These are phyloP conservation scores for Allacma fusca DNA, from an alignment of 2,888 invertebrate species.

Conservation along the genomic window DNA sequence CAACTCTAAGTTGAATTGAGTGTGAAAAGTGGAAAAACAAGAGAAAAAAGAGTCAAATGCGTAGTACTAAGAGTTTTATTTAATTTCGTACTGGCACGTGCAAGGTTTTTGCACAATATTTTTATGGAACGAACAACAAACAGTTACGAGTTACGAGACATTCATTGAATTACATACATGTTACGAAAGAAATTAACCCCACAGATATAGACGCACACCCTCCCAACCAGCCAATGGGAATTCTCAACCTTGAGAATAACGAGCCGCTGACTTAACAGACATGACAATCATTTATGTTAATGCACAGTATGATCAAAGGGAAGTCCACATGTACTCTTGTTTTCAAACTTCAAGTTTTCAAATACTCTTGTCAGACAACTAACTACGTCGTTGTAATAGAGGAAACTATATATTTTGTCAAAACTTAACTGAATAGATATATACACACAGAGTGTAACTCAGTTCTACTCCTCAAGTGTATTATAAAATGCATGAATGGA, in stretches of 20 bases:
- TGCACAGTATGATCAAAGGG: not conserved
- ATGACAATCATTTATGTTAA: not conserved
- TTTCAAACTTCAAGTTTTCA: not conserved
- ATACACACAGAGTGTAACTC: too few relatives aligned
- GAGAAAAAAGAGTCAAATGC: too few relatives aligned
- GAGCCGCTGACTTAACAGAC: not conserved
- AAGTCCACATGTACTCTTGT: conserved; percentile 6
- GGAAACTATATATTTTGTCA: not conserved
- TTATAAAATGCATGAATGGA: too few relatives aligned
- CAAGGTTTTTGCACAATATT: not conserved
- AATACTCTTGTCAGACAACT: too few relatives aligned
- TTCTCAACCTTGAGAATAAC: not conserved
- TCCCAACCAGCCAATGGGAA: not conserved
- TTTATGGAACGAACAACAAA: not conserved
- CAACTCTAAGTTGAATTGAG: too few relatives aligned
- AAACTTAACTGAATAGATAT: too few relatives aligned
- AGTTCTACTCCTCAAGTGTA: too few relatives aligned
- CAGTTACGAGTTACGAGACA: not conserved
- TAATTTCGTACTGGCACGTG: too few relatives aligned
- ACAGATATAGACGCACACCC: conserved; percentile 3
- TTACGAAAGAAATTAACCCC: not conserved
- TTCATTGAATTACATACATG: not conserved
- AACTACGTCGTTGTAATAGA: not conserved
- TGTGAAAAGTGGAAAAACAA: too few relatives aligned
- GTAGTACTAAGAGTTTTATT: too few relatives aligned